Percentiles rank a stretch among this genome's conserved stretches.
These are phyloP conservation scores for Mellivora capensis DNA, from an alignment of 2,113 vertebrate species.

Conservation along the genomic window DNA sequence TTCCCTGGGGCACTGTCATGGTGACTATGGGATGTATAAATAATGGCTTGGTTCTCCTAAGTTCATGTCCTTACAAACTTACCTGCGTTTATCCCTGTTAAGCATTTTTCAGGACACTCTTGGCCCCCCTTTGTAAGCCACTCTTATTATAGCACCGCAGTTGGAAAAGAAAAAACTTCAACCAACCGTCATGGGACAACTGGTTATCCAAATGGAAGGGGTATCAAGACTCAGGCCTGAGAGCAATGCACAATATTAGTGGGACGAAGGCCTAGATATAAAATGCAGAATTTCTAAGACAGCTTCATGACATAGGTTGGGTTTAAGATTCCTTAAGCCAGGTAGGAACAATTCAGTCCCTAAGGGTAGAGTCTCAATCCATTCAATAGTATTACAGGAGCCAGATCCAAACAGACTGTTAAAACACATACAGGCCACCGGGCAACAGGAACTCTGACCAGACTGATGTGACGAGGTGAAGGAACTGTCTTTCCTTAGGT, in stretches of 20 bases:
- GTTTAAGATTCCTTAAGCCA: not conserved
- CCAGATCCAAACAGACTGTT: not conserved
- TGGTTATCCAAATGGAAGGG: not conserved
- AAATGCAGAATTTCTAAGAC: not conserved
- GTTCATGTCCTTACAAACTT: rapidly evolving
- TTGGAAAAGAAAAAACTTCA: not conserved
- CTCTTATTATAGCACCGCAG: not conserved
- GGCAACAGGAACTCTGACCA: not conserved
- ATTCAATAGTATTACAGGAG: too few relatives aligned
- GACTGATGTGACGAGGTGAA: not conserved
- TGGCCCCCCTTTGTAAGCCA: not conserved
- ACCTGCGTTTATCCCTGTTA: rapidly evolving
- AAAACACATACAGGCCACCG: rapidly evolving
- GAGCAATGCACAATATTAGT: too few relatives aligned
- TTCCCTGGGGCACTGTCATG: rapidly evolving
- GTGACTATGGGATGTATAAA: rapidly evolving
- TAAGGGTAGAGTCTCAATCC: not conserved
- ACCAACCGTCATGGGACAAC: not conserved
- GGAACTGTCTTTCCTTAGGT: not conserved
- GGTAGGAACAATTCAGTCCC: not conserved
- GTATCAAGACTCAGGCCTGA: not conserved
- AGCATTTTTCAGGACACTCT: not conserved
- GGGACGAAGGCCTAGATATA: not conserved
- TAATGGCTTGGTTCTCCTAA: rapidly evolving
- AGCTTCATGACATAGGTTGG: not conserved